These are phyloP conservation scores for Euzophera pinguis DNA, from an alignment of 2,888 invertebrate genomes.

Conservation along the genomic window DNA sequence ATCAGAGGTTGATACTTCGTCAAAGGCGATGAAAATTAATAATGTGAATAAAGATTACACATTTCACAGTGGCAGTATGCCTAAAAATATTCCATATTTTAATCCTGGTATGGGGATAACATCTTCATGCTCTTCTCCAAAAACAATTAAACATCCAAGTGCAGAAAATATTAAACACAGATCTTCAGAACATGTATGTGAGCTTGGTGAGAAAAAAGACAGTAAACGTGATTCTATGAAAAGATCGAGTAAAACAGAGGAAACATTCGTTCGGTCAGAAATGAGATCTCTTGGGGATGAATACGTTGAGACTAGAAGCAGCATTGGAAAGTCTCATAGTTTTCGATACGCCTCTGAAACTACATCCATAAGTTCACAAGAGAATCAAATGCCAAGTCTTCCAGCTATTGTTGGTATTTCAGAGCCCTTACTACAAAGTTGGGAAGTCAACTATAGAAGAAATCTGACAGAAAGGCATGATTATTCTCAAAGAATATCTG, in stretches of 20 bases:
- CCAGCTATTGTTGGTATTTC: slow-evolving; percentile 75
- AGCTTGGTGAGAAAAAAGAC: slow-evolving; percentile 54
- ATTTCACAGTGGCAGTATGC: slow-evolving; percentile 68
- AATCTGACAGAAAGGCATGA: slow-evolving; percentile 66
- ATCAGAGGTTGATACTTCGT: slow-evolving; percentile 58
- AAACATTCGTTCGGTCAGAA: slow-evolving; percentile 56
- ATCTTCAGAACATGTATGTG: slow-evolving; percentile 59
- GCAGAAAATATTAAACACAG: slow-evolving; percentile 66
- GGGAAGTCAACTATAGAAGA: slow-evolving; percentile 74
- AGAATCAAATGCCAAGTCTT: slow-evolving; percentile 73
- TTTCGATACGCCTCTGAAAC: slow-evolving; percentile 82
- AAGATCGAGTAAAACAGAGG: slow-evolving; percentile 52
- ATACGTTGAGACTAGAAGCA: slow-evolving; percentile 71
- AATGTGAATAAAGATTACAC: slow-evolving; percentile 54
- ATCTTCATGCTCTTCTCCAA: slow-evolving; percentile 68
- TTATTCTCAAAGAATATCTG: slow-evolving; percentile 60
- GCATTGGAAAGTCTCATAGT: slow-evolving; percentile 86
- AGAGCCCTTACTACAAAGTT: slow-evolving; percentile 71
- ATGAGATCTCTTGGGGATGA: slow-evolving; percentile 68
- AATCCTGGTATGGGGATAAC: slow-evolving; percentile 55
- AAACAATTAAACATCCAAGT: slow-evolving; percentile 60
- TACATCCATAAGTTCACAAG: slow-evolving; percentile 68
- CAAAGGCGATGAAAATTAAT: slow-evolving; percentile 58
- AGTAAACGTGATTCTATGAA: slow-evolving; percentile 51
- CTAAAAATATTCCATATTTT: slow-evolving; percentile 66